Evolutionary conservation across 37 sponge, comb jelly and placozoan species (phyloP).

Genomic region (Aplysina aerophoba): DNA sequence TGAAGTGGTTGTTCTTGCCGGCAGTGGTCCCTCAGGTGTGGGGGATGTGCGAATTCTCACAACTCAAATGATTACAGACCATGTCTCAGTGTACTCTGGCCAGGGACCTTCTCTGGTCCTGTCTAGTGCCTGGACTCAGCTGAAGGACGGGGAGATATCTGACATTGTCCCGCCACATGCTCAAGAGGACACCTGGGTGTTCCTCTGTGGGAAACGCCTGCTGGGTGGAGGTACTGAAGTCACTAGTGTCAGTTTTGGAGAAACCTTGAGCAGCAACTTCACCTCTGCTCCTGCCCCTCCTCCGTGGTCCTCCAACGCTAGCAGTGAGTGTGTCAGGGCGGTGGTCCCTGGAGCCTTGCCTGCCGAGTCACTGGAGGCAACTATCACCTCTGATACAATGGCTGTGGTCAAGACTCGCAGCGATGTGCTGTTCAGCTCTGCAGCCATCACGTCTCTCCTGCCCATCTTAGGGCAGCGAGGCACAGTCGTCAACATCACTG

Average conservation of each 20-base stretch:
- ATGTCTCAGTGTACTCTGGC: neutral
- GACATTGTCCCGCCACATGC: constrained; percentile 57
- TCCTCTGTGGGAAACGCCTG: constrained; percentile 50
- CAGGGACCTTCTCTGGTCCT: constrained; percentile 48
- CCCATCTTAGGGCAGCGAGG: constrained; percentile 67
- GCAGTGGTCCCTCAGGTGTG: constrained; percentile 9
- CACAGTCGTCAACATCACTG: constrained; percentile 71
- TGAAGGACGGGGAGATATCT: constrained; percentile 49
- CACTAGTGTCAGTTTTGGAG: constrained; percentile 29
- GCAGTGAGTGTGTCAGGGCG: constrained; percentile 48
- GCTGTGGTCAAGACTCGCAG: constrained; percentile 32
- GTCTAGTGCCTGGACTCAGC: constrained; percentile 50
- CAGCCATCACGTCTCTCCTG: constrained; percentile 33
- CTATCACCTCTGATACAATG: constrained; percentile 58
- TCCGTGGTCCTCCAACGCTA: neutral
- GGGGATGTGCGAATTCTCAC: constrained; percentile 40
- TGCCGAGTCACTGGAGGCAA: neutral
- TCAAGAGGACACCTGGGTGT: constrained; percentile 10
- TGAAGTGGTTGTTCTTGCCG: constrained; percentile 23
- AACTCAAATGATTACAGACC: constrained; percentile 39
- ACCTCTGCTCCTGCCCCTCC: neutral
- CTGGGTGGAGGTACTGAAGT: constrained; percentile 51
- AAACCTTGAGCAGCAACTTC: neutral
- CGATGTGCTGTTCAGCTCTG: constrained; percentile 34
- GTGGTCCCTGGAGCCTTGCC: constrained; percentile 12